Percentiles rank a stretch among this genome's conserved stretches.
phyloP scores from a whole-genome alignment of 1,140 invertebrate genomes.

The Drosophila suzukii region DNA sequence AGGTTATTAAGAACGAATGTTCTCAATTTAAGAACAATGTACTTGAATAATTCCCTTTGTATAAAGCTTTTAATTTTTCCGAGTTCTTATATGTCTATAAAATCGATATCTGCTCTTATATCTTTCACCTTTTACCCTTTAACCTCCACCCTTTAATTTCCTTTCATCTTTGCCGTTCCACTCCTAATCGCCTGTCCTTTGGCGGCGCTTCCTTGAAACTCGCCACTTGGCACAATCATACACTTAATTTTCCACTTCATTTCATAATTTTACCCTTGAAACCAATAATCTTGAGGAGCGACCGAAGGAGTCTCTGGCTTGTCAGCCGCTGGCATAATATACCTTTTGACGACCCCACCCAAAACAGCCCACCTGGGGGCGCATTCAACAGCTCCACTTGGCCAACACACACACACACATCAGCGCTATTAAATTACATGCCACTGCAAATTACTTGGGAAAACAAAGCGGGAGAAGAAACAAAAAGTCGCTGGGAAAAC shows the following conservation, averaged over 20 bases:
- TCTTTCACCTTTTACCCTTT: neutral
- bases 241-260: conserved; percentile 65
- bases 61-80: no score
- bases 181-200: conserved; percentile 24
- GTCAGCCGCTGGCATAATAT: conserved; percentile 49
- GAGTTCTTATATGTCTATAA: neutral
- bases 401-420: conserved; percentile 17
- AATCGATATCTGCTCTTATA: neutral
- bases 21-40: no score
- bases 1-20: no score
- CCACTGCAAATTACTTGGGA: conserved; percentile 59
- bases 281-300: conserved; percentile 54
- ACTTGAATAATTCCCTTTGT: no score
- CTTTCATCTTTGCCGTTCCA: neutral
- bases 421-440: conserved; percentile 62
- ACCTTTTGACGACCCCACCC: conserved; percentile 40
- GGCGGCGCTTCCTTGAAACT: conserved; percentile 16
- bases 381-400: conserved; percentile 46
- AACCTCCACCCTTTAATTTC: neutral
- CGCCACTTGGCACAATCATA: conserved; percentile 52
- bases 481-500: conserved; percentile 25
- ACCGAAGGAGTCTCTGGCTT: conserved; percentile 25
- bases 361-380: conserved; percentile 35
- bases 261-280: conserved; percentile 64
- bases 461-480: conserved; percentile 45